Conservation (phyloP, 2,113 vertebrate species). For the Chiloscyllium plagiosum region DNA sequence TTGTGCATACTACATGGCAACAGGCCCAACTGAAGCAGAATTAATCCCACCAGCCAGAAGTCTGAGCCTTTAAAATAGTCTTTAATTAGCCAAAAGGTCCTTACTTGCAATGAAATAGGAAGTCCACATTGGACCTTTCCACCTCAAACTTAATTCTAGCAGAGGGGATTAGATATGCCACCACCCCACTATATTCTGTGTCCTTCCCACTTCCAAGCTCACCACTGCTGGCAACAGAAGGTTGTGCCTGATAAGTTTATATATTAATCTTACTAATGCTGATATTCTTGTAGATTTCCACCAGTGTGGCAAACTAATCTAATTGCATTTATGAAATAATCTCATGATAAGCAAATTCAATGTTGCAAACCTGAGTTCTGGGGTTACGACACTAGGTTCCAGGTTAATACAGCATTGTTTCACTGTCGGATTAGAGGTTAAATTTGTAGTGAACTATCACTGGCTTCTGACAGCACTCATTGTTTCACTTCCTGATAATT, state of each 20-base stretch:
- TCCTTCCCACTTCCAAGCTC: too few species aligned
- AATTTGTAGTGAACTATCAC: neutral
- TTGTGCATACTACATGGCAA: too few species aligned
- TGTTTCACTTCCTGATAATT: neutral
- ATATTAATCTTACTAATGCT: neutral
- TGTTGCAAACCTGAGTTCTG: neutral
- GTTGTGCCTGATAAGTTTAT: neutral
- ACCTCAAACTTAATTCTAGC: too few species aligned
- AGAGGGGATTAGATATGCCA: too few species aligned
- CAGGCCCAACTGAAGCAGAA: too few species aligned
- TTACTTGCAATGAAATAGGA: too few species aligned
- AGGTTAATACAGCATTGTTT: neutral
- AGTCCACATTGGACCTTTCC: too few species aligned
- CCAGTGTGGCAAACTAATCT: neutral
- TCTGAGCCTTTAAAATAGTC: too few species aligned
- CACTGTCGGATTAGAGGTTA: neutral
- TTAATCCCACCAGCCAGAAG: too few species aligned
- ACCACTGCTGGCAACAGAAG: too few species aligned
- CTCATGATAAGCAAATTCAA: neutral
- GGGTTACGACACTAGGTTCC: neutral
- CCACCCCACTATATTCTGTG: too few species aligned
- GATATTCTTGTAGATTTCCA: neutral
- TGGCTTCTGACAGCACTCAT: neutral
- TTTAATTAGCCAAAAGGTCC: too few species aligned
- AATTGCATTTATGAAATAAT: neutral